phyloP scores from a whole-genome alignment of 2,113 vertebrate genomes.

The Urocitellus parryii region DNA sequence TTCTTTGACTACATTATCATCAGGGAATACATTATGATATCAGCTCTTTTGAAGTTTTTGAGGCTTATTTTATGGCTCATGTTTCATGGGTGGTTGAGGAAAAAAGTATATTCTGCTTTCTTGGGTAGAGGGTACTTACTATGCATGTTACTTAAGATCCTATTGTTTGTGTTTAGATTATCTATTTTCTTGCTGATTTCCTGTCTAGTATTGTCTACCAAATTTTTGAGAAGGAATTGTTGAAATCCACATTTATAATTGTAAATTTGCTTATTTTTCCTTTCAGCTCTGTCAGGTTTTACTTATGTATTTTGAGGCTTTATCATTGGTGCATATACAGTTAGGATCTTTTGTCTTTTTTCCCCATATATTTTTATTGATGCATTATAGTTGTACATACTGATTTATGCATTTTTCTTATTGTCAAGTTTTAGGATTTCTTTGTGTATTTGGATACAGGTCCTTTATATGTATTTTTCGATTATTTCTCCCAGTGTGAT shows the following conservation, averaged over 20 bases:
- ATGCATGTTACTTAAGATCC: neutral
- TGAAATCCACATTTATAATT: constrained; percentile 1
- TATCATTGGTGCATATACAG: neutral
- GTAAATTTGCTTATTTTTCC: neutral
- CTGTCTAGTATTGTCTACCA: neutral
- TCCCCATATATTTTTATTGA: too few relatives aligned
- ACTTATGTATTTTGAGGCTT: constrained; percentile 6
- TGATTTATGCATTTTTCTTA: neutral
- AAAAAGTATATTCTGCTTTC: neutral
- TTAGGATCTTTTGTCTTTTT: neutral
- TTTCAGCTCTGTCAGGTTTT: neutral
- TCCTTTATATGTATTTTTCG: constrained; percentile 6
- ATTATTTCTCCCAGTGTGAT: neutral
- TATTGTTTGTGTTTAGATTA: constrained; percentile 9
- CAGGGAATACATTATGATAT: neutral
- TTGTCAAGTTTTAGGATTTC: neutral
- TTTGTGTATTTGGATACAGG: neutral
- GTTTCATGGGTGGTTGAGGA: neutral
- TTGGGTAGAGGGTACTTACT: neutral
- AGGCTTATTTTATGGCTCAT: neutral
- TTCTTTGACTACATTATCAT: constrained; percentile 13
- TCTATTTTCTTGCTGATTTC: neutral
- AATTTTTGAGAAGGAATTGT: neutral
- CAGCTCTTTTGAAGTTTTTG: constrained; percentile 16
- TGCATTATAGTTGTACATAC: too few relatives aligned